Percentiles rank a stretch among this genome's conserved stretches.
Evolutionary conservation across 2,113 vertebrate genomes (phyloP).

Genomic region (Stegostoma tigrinum): DNA sequence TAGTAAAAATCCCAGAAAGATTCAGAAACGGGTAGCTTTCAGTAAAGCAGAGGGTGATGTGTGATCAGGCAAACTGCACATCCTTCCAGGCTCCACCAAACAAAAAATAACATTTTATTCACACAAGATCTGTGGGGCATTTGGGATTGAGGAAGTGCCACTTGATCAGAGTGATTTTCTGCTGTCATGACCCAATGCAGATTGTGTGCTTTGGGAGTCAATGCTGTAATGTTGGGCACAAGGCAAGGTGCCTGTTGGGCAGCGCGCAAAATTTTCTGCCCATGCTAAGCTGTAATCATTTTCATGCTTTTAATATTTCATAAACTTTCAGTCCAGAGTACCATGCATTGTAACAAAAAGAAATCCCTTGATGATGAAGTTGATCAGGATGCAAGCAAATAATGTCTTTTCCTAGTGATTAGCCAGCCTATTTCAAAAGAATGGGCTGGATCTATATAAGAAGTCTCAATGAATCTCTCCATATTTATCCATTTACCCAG

Average conservation of each 20-base stretch:
- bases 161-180: background rate
- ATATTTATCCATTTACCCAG: background rate
- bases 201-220: background rate
- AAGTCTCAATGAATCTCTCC: background rate
- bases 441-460: no score
- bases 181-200: background rate
- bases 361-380: background rate
- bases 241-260: background rate
- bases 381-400: background rate
- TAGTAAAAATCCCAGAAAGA: background rate
- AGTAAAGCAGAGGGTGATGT: background rate
- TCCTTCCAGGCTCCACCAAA: background rate
- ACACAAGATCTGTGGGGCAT: background rate
- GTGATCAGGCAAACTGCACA: background rate
- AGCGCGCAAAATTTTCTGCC: background rate
- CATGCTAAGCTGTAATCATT: conserved; percentile 15
- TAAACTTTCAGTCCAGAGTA: background rate
- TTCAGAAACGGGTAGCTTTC: background rate
- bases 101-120: background rate
- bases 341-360: background rate
- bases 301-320: background rate
- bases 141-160: background rate
- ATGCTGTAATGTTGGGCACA: background rate
- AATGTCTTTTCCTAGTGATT: background rate
- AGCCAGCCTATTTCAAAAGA: background rate